Percentiles rank a stretch among this genome's conserved stretches.
Conservation (phyloP, 1,140 invertebrate genomes). For the Chrysopa pallens region DNA sequence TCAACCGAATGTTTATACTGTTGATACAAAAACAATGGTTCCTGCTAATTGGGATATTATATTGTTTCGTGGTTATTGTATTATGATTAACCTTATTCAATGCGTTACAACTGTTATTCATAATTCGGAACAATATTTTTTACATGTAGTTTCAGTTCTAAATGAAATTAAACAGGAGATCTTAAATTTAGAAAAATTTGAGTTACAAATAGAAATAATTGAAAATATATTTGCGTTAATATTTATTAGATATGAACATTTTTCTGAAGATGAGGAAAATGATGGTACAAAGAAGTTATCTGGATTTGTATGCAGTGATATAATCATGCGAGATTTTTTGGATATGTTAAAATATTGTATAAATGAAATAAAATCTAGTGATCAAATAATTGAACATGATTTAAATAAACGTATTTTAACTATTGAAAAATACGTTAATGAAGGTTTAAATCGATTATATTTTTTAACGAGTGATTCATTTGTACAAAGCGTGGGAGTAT, state of each 20-base stretch:
- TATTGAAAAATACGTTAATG: conserved; percentile 13
- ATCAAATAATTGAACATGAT: conserved; percentile 5
- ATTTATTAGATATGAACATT: conserved; percentile 11
- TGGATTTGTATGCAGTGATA: conserved; percentile 11
- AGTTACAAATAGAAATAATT: conserved; percentile 15
- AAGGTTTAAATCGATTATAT: conserved; percentile 17
- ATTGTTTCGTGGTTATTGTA: neutral
- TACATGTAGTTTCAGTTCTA: conserved; percentile 3
- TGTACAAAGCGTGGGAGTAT: neutral
- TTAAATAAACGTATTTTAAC: conserved; percentile 8
- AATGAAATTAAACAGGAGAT: conserved; percentile 10
- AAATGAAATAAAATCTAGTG: conserved; percentile 11
- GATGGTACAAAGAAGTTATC: neutral
- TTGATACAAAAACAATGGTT: neutral
- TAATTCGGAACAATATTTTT: neutral
- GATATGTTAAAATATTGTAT: conserved; percentile 12
- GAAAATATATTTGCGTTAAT: conserved; percentile 15
- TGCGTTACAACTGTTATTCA: neutral
- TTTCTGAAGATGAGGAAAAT: conserved; percentile 3
- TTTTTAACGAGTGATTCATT: conserved; percentile 5
- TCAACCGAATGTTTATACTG: neutral
- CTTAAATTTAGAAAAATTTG: conserved; percentile 7
- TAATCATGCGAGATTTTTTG: conserved; percentile 13
- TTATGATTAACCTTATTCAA: neutral
- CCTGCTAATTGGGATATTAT: neutral